Percentiles rank a stretch among this genome's conserved stretches.
Conservation (phyloP, 2,888 invertebrate genomes). For the Lingula anatina region DNA sequence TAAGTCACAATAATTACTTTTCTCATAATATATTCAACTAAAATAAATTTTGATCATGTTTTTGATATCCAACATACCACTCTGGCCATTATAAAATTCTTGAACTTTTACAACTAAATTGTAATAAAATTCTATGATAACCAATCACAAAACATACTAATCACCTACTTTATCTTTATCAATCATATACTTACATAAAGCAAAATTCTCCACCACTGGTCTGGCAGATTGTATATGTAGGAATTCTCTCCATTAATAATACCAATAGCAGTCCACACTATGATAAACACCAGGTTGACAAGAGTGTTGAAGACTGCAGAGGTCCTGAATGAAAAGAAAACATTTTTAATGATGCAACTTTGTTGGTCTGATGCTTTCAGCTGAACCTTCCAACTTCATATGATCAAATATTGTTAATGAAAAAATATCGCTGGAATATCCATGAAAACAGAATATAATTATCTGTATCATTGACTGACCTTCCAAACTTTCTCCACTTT, state of each 20-base stretch:
- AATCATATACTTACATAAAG: conserved; percentile 24
- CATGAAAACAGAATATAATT: background rate
- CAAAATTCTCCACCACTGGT: conserved; percentile 43
- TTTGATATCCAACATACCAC: too few relatives aligned
- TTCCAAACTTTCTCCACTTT: conserved; percentile 40
- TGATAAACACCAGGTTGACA: conserved; percentile 40
- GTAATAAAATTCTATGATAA: too few relatives aligned
- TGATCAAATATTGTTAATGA: background rate
- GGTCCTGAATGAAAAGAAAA: conserved; percentile 19
- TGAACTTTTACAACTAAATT: too few relatives aligned
- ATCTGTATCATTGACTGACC: too few relatives aligned
- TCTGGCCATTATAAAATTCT: too few relatives aligned
- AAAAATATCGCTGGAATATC: background rate
- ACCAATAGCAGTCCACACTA: conserved; percentile 45
- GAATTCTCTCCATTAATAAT: conserved; percentile 33
- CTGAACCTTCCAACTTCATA: background rate
- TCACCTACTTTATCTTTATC: background rate
- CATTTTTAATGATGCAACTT: too few relatives aligned
- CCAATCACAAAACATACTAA: too few relatives aligned
- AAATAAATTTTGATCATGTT: too few relatives aligned
- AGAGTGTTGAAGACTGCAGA: too few relatives aligned
- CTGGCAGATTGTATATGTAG: conserved; percentile 35
- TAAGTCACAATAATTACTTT: too few relatives aligned
- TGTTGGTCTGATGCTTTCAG: background rate
- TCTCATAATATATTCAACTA: too few relatives aligned